Conservation (phyloP, 2,113 vertebrate species). For the Sprattus sprattus region DNA sequence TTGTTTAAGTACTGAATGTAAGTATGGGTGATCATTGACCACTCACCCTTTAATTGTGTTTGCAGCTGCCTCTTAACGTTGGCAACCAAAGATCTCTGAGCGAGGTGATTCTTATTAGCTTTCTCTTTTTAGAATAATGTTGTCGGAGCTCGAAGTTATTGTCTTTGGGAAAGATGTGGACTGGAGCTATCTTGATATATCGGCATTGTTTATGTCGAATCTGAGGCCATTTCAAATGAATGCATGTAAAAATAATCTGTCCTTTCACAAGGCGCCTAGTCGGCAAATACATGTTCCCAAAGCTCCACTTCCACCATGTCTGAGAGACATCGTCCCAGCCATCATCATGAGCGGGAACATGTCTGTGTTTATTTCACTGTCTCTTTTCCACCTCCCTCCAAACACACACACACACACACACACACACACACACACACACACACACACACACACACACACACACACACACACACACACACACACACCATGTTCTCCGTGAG, state of each 20-base stretch:
- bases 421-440: constrained; percentile 17
- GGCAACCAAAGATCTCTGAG: too few species aligned
- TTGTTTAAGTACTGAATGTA: too few species aligned
- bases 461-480: constrained; percentile 37
- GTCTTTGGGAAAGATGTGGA: too few species aligned
- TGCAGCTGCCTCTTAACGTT: too few species aligned
- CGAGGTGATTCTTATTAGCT: too few species aligned
- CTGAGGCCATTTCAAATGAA: too few species aligned
- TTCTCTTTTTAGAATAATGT: too few species aligned
- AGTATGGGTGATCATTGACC: too few species aligned
- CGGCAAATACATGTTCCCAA: constrained; percentile 25
- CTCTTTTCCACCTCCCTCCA: constrained; percentile 13
- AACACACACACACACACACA: constrained; percentile 13
- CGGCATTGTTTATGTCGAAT: too few species aligned
- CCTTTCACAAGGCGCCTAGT: constrained; percentile 36
- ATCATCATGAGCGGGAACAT: constrained; percentile 47
- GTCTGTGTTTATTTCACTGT: constrained; percentile 47
- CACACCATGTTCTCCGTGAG: constrained; percentile 33
- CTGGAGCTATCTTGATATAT: too few species aligned
- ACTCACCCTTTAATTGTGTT: too few species aligned
- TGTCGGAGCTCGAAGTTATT: too few species aligned
- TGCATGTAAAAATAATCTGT: constrained; percentile 43
- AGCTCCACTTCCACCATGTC: constrained; percentile 35
- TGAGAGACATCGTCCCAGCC: constrained; percentile 57
- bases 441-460: constrained; percentile 17